Evolutionary conservation across 2,113 vertebrate genomes (phyloP).

Genomic region (Microtus oregoni): DNA sequence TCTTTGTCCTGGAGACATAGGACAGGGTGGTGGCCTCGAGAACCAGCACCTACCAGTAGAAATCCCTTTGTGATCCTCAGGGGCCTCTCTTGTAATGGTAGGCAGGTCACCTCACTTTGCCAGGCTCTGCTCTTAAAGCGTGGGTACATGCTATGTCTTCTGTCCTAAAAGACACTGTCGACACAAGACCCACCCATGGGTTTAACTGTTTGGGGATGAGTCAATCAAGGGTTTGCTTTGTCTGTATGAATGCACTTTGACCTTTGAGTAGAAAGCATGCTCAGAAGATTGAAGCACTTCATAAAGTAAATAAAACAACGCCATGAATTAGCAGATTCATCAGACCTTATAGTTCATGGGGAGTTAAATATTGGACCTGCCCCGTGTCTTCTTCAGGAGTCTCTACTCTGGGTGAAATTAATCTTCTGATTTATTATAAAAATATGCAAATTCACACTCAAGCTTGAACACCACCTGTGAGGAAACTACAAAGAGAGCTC

Average conservation of each 20-base stretch:
- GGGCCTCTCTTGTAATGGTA: neutral
- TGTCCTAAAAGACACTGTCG: neutral
- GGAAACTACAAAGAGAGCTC: constrained; percentile 47
- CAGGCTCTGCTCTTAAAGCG: neutral
- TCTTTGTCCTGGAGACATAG: neutral
- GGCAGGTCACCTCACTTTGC: neutral
- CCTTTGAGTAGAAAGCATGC: constrained; percentile 26
- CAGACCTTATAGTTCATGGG: constrained; percentile 68
- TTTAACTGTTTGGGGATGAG: neutral
- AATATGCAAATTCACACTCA: constrained; percentile 60
- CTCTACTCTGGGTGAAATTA: constrained; percentile 61
- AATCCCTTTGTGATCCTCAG: neutral
- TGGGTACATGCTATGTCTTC: neutral
- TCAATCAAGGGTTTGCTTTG: neutral
- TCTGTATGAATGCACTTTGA: neutral
- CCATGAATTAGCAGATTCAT: constrained; percentile 65
- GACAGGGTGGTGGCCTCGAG: neutral
- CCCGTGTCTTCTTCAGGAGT: constrained; percentile 57
- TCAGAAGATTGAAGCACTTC: constrained; percentile 48
- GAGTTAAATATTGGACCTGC: constrained; percentile 66
- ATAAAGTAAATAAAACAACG: constrained; percentile 65
- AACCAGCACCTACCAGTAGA: neutral
- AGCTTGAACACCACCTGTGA: constrained; percentile 69
- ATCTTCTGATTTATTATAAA: constrained; percentile 76
- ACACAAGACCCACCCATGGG: neutral